Conservation (phyloP, 2,113 vertebrate species). For the Coregonus clupeaformis region DNA sequence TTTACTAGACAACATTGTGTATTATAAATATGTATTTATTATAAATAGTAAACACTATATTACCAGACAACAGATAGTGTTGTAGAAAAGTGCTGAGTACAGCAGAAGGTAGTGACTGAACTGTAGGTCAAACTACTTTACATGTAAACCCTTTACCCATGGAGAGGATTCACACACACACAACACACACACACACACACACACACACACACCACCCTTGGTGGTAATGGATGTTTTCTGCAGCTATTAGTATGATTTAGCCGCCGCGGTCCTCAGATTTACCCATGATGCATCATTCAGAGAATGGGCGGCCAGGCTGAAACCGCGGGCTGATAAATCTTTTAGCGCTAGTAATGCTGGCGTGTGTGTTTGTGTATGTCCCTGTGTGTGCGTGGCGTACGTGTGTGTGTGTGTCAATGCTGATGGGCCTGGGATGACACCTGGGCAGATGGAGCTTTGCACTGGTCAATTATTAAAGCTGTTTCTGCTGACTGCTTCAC, state of each 20-base stretch:
- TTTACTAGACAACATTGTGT: too few species aligned
- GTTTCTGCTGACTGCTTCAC: conserved; percentile 71
- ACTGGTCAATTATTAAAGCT: conserved; percentile 82
- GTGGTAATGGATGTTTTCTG: conserved; percentile 23
- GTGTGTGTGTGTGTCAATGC: too few species aligned
- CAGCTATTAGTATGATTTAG: conserved; percentile 48
- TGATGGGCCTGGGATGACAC: conserved; percentile 63
- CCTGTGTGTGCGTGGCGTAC: too few species aligned
- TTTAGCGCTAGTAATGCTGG: conserved; percentile 75
- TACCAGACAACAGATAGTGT: too few species aligned
- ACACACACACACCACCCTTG: background rate
- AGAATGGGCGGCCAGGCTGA: conserved; percentile 44
- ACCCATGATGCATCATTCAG: conserved; percentile 45
- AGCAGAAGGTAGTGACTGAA: conserved; percentile 2
- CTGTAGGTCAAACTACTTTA: too few species aligned
- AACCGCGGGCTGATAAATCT: conserved; percentile 78
- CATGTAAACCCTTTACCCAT: conserved; percentile 37
- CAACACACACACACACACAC: background rate
- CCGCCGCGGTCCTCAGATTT: conserved; percentile 52
- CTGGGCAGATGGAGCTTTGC: conserved; percentile 74
- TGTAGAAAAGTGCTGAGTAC: conserved; percentile 31
- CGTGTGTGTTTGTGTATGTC: background rate
- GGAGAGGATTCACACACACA: conserved; percentile 4
- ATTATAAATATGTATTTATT: too few species aligned
- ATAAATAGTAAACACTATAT: too few species aligned